Evolutionary conservation across 2,797 vertebrate genomes (phyloP).

Genomic region (Eidolon dupreanum): DNA sequence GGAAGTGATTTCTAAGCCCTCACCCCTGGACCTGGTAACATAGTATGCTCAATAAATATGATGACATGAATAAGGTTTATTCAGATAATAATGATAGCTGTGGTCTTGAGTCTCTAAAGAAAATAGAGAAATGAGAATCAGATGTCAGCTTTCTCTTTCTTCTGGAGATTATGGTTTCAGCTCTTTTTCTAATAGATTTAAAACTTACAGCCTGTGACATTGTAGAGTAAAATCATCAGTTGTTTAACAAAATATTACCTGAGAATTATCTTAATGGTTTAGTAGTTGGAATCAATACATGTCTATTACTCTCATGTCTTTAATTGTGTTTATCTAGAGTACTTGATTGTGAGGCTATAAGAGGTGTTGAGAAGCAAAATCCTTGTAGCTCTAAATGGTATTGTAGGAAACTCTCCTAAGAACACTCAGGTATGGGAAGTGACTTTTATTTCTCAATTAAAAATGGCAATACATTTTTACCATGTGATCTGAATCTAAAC

Average conservation of each 20-base stretch:
- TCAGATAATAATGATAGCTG: neutral
- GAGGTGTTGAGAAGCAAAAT: conserved; percentile 55
- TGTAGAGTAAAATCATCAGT: conserved; percentile 77
- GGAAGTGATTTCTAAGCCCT: neutral
- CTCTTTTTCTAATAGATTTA: conserved; percentile 70
- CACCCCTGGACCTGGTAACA: neutral
- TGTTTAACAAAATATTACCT: conserved; percentile 81
- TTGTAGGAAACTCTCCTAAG: conserved; percentile 62
- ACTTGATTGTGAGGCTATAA: conserved; percentile 61
- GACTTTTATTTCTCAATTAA: conserved; percentile 10
- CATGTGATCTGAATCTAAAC: conserved; percentile 22
- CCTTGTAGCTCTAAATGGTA: conserved; percentile 62
- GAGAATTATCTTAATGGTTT: conserved; percentile 80
- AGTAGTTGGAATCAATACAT: conserved; percentile 80
- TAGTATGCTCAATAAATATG: neutral
- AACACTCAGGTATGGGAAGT: conserved; percentile 37
- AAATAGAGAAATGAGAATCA: neutral
- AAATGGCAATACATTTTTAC: conserved; percentile 14
- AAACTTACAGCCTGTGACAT: conserved; percentile 48
- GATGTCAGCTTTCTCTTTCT: neutral
- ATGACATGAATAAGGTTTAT: neutral
- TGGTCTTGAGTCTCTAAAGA: neutral
- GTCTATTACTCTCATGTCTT: conserved; percentile 78
- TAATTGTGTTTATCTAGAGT: conserved; percentile 82
- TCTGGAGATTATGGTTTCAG: conserved; percentile 54